phyloP scores from a whole-genome alignment of 2,113 vertebrate species.

The Pardalotus punctatus region DNA sequence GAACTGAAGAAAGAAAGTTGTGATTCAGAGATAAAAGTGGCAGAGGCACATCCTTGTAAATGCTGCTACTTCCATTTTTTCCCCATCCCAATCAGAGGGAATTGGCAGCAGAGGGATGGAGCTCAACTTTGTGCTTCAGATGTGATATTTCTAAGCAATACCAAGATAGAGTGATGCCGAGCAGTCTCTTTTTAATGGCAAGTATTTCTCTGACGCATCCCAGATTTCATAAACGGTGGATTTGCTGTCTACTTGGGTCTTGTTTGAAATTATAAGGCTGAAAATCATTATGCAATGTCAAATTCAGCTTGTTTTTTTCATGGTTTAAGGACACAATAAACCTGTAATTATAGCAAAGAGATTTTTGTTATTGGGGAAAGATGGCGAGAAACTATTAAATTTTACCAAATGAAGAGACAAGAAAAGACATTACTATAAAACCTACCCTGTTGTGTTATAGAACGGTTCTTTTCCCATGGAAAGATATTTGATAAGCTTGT shows the following conservation, averaged over 20 bases:
- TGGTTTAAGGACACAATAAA: neutral
- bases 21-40: slow-evolving; percentile 38
- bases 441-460: neutral
- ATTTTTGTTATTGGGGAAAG: neutral
- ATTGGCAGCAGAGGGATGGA: neutral
- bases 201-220: neutral
- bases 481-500: neutral
- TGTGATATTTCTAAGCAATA: neutral
- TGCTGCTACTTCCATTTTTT: neutral
- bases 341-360: neutral
- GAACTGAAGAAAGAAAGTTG: slow-evolving; percentile 25
- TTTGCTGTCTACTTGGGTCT: neutral
- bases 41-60: neutral
- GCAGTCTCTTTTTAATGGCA: neutral
- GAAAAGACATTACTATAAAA: neutral
- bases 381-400: neutral
- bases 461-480: neutral
- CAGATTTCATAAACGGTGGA: neutral
- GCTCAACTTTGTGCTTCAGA: neutral
- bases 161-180: neutral
- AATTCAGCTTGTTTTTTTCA: neutral
- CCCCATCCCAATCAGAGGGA: neutral
- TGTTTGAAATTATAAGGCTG: neutral
- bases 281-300: neutral
- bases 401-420: neutral